Evolutionary conservation across 2,797 vertebrate genomes (phyloP).

Genomic region (Coreius guichenoti): DNA sequence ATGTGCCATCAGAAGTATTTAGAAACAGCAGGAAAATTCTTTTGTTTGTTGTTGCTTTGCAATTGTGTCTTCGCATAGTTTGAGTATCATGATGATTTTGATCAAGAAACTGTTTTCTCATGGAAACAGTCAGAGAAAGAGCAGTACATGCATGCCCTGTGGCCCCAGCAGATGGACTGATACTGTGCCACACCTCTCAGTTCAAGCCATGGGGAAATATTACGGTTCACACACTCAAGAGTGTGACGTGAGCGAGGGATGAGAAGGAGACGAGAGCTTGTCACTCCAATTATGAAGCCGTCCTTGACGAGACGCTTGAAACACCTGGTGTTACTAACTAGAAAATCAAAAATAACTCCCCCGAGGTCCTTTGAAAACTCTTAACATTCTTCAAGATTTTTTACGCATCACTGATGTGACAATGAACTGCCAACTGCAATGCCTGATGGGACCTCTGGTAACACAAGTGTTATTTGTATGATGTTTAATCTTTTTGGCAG

Average conservation of each 20-base stretch:
- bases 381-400: constrained; percentile 54
- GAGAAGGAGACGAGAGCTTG: constrained; percentile 64
- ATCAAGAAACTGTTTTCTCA: constrained; percentile 24
- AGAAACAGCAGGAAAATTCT: neutral
- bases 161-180: constrained; percentile 35
- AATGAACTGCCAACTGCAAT: constrained; percentile 36
- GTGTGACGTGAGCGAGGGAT: constrained; percentile 59
- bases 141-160: constrained; percentile 8
- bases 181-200: constrained; percentile 23
- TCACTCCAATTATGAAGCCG: constrained; percentile 68
- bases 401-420: constrained; percentile 47
- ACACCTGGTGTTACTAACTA: constrained; percentile 73
- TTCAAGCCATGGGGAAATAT: constrained; percentile 52
- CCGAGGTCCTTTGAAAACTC: constrained; percentile 53
- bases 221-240: constrained; percentile 22
- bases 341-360: constrained; percentile 47
- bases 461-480: constrained; percentile 53
- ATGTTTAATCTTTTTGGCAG: constrained; percentile 2
- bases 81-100: neutral
- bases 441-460: constrained; percentile 31
- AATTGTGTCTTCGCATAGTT: constrained; percentile 17
- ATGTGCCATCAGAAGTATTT: neutral
- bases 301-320: constrained; percentile 57
- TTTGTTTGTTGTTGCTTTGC: neutral
- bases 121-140: constrained; percentile 14